Percentiles rank a stretch among this genome's conserved stretches.
phyloP scores from a whole-genome alignment of 2,797 vertebrate species.

The Orientallactaga sibirica region DNA sequence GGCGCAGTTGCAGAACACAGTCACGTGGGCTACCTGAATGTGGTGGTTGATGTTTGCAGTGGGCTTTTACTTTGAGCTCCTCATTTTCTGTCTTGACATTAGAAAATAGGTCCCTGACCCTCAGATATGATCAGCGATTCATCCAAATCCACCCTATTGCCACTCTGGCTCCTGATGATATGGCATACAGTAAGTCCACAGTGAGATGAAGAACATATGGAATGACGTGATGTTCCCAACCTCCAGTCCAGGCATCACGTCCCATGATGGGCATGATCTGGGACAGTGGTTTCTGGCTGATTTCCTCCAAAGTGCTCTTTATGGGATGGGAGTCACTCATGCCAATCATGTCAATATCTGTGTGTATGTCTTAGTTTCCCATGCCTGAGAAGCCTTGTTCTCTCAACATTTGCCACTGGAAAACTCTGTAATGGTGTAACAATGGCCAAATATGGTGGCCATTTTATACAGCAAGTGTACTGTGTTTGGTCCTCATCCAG shows the following conservation, averaged over 20 bases:
- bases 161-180: background rate
- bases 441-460: background rate
- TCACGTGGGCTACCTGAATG: fast-evolving
- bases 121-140: background rate
- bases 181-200: background rate
- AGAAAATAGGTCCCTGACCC: conserved; percentile 13
- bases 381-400: background rate
- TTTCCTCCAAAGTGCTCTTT: background rate
- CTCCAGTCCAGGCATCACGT: background rate
- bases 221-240: background rate
- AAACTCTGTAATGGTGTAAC: background rate
- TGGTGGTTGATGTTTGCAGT: background rate
- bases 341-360: background rate
- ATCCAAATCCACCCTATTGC: background rate
- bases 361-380: background rate
- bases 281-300: background rate
- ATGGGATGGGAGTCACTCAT: fast-evolving
- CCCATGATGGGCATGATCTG: background rate
- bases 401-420: background rate
- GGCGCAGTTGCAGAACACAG: background rate
- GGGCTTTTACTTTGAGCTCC: background rate
- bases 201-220: background rate
- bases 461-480: background rate
- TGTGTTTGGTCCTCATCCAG: background rate
- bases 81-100: conserved; percentile 7